A percentile compares a stretch with the other conserved stretches of the same genome.
Conservation (phyloP, 1,140 invertebrate genomes). For the Cotesia typhae region DNA sequence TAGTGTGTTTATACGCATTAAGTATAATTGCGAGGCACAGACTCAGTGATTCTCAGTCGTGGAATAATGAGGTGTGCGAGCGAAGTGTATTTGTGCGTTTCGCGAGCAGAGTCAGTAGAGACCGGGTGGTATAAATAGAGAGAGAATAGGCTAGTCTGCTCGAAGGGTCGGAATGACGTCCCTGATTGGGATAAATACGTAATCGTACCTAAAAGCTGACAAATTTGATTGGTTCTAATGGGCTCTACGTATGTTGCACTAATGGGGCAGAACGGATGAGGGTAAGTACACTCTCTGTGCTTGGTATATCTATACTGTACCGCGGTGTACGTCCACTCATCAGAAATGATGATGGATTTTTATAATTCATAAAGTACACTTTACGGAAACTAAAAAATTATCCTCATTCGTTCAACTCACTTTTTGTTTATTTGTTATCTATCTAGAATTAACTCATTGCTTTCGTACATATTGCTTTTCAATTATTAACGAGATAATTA, state of each 20-base stretch:
- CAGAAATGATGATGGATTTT: conserved; percentile 23
- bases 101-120: neutral
- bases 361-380: conserved; percentile 16
- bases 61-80: too few relatives aligned
- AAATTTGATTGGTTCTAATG: conserved; percentile 49
- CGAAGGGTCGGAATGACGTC: conserved; percentile 31
- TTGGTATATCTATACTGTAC: too few relatives aligned
- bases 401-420: too few relatives aligned
- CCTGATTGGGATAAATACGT: conserved; percentile 48
- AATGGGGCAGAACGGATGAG: conserved; percentile 31
- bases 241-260: conserved; percentile 35
- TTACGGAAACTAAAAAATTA: neutral
- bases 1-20: too few relatives aligned
- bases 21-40: too few relatives aligned
- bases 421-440: too few relatives aligned
- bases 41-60: too few relatives aligned
- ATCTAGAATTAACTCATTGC: too few relatives aligned
- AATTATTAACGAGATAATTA: too few relatives aligned
- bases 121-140: neutral
- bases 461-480: too few relatives aligned
- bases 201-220: conserved; percentile 49
- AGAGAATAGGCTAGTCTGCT: neutral
- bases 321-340: conserved; percentile 19
- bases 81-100: too few relatives aligned
- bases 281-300: conserved; percentile 14